Conservation (phyloP, 2,888 invertebrate genomes). For the Mythimna vitellina region DNA sequence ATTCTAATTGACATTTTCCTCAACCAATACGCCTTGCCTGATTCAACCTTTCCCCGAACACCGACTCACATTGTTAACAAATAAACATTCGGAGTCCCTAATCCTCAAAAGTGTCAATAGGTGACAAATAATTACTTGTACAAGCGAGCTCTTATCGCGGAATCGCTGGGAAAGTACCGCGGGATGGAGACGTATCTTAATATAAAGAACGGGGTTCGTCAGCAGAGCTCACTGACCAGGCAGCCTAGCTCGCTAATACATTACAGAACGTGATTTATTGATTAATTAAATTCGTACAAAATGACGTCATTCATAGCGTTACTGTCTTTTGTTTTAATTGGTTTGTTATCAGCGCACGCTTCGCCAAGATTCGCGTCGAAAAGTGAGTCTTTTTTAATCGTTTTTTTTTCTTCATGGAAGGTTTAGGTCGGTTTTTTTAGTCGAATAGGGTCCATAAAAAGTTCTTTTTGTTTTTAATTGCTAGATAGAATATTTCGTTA, state of each 20-base stretch:
- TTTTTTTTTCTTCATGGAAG: not conserved
- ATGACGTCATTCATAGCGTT: slow-evolving; percentile 43
- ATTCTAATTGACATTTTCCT: slow-evolving; percentile 36
- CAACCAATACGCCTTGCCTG: not conserved
- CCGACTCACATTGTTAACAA: slow-evolving; percentile 8
- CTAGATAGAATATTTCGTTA: too few relatives aligned
- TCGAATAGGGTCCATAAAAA: not conserved
- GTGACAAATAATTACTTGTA: slow-evolving; percentile 5
- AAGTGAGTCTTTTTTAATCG: slow-evolving; percentile 31
- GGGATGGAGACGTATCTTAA: slow-evolving; percentile 31
- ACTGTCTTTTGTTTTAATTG: slow-evolving; percentile 36
- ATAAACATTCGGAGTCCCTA: slow-evolving; percentile 35
- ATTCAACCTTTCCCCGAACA: slow-evolving; percentile 41
- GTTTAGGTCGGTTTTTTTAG: not conserved
- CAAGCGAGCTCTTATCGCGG: slow-evolving; percentile 43
- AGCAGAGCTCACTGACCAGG: slow-evolving; percentile 36
- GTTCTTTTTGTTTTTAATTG: not conserved
- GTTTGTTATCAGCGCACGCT: slow-evolving; percentile 36
- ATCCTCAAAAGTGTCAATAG: slow-evolving; percentile 32
- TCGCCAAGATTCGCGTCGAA: slow-evolving; percentile 25
- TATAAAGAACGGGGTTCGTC: slow-evolving; percentile 40
- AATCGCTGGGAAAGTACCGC: slow-evolving; percentile 59
- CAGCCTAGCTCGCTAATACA: slow-evolving; percentile 30
- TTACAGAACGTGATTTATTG: slow-evolving; percentile 7
- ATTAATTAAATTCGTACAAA: slow-evolving; percentile 27